Percentiles rank a stretch among this genome's conserved stretches.
Evolutionary conservation across 2,888 invertebrate species (phyloP).

Genomic region (Cephus nigrinus): DNA sequence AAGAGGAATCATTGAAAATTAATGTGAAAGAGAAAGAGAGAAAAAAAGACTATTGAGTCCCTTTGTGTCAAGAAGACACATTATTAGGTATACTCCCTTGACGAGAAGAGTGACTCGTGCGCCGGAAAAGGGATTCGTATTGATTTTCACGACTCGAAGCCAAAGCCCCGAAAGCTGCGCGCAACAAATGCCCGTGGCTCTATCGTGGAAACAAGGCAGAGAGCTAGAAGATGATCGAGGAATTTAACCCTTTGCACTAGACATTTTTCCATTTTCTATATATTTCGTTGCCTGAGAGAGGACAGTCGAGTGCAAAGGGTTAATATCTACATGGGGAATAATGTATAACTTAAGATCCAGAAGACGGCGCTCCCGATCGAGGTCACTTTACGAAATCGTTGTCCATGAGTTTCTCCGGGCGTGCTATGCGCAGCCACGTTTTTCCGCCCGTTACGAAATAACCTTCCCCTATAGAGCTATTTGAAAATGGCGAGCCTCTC

Average conservation of each 20-base stretch:
- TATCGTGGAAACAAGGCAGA: background rate
- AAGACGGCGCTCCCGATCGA: background rate
- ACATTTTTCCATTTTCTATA: too few relatives aligned
- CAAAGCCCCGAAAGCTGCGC: slow-evolving; percentile 36
- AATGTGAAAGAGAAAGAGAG: background rate
- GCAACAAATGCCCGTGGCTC: slow-evolving; percentile 34
- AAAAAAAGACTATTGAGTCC: background rate
- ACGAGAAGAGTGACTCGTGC: slow-evolving; percentile 27
- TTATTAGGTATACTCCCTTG: background rate
- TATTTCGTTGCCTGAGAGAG: too few relatives aligned
- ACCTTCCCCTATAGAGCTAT: background rate
- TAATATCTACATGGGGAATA: background rate
- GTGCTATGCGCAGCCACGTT: background rate
- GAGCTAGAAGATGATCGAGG: background rate
- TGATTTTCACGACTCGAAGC: slow-evolving; percentile 56
- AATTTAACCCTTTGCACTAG: background rate
- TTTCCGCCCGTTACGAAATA: background rate
- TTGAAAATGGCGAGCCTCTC: background rate
- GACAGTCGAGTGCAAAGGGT: too few relatives aligned
- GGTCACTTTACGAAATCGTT: background rate
- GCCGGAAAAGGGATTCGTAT: slow-evolving; percentile 59
- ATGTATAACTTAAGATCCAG: background rate
- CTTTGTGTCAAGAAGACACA: background rate
- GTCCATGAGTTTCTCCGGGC: background rate
- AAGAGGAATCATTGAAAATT: background rate